Evolutionary conservation across 2,113 vertebrate species (phyloP).

Genomic region (Ictidomys tridecemlineatus): DNA sequence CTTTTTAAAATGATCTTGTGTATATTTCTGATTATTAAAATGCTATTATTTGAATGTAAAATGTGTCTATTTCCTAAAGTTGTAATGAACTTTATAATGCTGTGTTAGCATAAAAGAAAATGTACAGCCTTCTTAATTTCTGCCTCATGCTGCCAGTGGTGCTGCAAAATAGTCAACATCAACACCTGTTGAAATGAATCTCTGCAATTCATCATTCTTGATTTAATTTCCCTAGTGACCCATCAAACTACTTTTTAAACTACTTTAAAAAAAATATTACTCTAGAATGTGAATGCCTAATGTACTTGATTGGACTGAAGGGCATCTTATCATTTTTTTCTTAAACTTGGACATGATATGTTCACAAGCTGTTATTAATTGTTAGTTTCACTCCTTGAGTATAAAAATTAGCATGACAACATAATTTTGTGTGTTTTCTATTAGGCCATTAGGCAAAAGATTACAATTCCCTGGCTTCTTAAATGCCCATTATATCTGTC

Average conservation of each 20-base stretch:
- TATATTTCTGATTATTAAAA: slow-evolving; percentile 6
- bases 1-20: background rate
- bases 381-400: background rate
- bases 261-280: background rate
- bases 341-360: background rate
- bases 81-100: background rate
- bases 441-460: background rate
- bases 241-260: background rate
- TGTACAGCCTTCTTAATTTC: background rate
- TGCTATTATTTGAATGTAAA: background rate
- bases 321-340: background rate
- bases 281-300: background rate
- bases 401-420: background rate
- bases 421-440: background rate
- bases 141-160: background rate
- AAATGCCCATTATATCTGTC: background rate
- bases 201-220: slow-evolving; percentile 3
- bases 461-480: background rate
- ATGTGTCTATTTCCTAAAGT: background rate
- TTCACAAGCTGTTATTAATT: background rate
- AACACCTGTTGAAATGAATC: background rate
- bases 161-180: background rate
- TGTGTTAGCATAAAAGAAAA: background rate
- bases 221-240: background rate
- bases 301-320: slow-evolving; percentile 4